These are phyloP conservation scores for Orussus abietinus DNA, from an alignment of 1,140 invertebrate species.

Conservation along the genomic window DNA sequence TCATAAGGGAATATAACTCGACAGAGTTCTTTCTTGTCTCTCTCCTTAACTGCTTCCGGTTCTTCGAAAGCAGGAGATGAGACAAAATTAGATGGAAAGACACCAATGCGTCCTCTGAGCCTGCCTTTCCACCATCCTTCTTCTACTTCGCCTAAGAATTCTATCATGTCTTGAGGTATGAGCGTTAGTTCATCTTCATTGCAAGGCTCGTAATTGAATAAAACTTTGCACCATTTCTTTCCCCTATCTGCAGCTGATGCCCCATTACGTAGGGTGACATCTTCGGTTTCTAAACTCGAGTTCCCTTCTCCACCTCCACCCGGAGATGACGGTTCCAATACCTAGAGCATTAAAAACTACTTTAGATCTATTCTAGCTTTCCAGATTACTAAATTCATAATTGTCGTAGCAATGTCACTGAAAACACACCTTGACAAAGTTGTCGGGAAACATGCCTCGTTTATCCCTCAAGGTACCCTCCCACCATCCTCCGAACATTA, in stretches of 20 bases:
- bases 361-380: too few relatives aligned
- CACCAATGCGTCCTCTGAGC: slow-evolving; percentile 70
- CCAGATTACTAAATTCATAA: too few relatives aligned
- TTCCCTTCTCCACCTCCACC: slow-evolving; percentile 2
- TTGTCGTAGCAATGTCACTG: too few relatives aligned
- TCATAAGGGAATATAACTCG: slow-evolving; percentile 86
- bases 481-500: slow-evolving; percentile 93
- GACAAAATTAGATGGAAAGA: slow-evolving; percentile 95
- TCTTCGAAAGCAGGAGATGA: slow-evolving; percentile 34
- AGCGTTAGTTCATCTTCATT: slow-evolving; percentile 89
- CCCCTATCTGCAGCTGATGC: too few relatives aligned
- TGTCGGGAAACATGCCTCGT: slow-evolving; percentile 95
- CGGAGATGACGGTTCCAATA: slow-evolving; percentile 12
- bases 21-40: slow-evolving; percentile 65
- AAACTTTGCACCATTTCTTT: slow-evolving; percentile 71
- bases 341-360: slow-evolving; percentile 6
- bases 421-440: slow-evolving; percentile 92
- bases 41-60: slow-evolving; percentile 23
- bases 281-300: slow-evolving; percentile 28
- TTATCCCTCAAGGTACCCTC: slow-evolving; percentile 85
- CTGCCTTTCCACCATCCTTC: slow-evolving; percentile 88
- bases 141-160: slow-evolving; percentile 84
- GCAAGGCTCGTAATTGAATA: slow-evolving; percentile 87
- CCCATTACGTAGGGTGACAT: slow-evolving; percentile 42
- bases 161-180: slow-evolving; percentile 80